Base-by-base conservation (phyloP, 1,140 invertebrate species). In the Drosophila subobscura region DNA sequence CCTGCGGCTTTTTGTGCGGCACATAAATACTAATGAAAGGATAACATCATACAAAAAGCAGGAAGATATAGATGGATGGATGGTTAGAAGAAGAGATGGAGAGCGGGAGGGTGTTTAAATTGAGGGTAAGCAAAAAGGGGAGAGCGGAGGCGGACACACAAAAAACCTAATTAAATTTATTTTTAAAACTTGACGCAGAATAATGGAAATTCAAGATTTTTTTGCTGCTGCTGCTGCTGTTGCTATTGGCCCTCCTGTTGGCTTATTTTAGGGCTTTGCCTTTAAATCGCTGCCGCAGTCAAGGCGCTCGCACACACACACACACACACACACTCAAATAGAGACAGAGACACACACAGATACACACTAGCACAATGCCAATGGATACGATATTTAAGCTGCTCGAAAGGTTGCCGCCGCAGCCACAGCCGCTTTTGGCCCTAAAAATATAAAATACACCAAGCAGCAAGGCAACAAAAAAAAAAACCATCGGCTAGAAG, bases 321-420 rank as follows among this genome's bases (percentile, higher is more conserved):
- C 14, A 47, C 27, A 50, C 10, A 65, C 54, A 42, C 49, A 56
- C 25, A 66, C 42, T 20, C 16, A 20, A 20, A 20, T 20, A 20
- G 16, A 20, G 16, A 65, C 53, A 74, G 22, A 45, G 44, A 45
- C 46, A 51, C 29, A 40, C 46, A 60, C 25, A 49, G 37, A 4
- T 14, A 27, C 61, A 63, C 27, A 37, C 41, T 59, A 59, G 44
- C 76, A 72, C 73, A 76, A 68, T 76, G 77, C 80, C 77, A 77
- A 79, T 79, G 78, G 79, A 84, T 85, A 85, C 58, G 83, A 79
- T 12, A 37, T 77, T 80, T 85, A 85, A 85, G 80, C 81, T 76
- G 61, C 67, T 74, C 66, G 60, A 86, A 85, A 85, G 81, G 81
- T 85, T 85, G 68, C 60, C 77, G 29, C 29, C 10, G 8, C 29